Evolutionary conservation across 2,797 vertebrate species (phyloP).

Genomic region (Discoglossus pictus): DNA sequence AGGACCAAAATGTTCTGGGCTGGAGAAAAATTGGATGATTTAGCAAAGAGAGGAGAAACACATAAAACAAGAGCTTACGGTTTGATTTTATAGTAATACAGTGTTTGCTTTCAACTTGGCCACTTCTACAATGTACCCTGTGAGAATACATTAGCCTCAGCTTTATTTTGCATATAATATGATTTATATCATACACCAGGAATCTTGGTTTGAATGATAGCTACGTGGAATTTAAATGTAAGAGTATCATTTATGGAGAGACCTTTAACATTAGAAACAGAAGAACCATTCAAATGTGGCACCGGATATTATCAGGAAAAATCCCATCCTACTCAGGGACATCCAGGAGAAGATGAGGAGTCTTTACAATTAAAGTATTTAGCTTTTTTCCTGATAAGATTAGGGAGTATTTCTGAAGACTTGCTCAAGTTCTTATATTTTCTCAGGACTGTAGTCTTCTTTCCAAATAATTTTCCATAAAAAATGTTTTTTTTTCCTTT

Average conservation of each 20-base stretch:
- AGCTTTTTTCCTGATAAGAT: not conserved
- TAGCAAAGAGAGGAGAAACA: not conserved
- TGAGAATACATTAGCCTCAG: too few relatives aligned
- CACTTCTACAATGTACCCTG: too few relatives aligned
- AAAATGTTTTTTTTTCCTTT: constrained; percentile 17
- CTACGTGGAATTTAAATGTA: not conserved
- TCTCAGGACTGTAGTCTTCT: not conserved
- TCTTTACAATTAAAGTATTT: too few relatives aligned
- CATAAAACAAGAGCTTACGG: not conserved
- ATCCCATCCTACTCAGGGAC: too few relatives aligned
- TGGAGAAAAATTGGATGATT: not conserved
- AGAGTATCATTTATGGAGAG: constrained; percentile 8
- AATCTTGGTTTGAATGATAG: too few relatives aligned
- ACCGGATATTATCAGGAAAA: not conserved
- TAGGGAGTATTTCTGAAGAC: not conserved
- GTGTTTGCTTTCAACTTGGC: too few relatives aligned
- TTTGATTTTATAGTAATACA: too few relatives aligned
- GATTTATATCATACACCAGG: too few relatives aligned
- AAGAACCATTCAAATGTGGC: not conserved
- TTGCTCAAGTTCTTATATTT: too few relatives aligned
- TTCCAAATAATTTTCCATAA: constrained; percentile 7
- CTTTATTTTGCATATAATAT: too few relatives aligned
- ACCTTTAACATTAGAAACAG: not conserved
- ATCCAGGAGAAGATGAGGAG: too few relatives aligned
- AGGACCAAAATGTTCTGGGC: constrained; percentile 12